Percentiles rank a stretch among this genome's conserved stretches.
These are phyloP conservation scores for Arrhamphus sclerolepis DNA, from an alignment of 2,797 vertebrate genomes.

Conservation along the genomic window DNA sequence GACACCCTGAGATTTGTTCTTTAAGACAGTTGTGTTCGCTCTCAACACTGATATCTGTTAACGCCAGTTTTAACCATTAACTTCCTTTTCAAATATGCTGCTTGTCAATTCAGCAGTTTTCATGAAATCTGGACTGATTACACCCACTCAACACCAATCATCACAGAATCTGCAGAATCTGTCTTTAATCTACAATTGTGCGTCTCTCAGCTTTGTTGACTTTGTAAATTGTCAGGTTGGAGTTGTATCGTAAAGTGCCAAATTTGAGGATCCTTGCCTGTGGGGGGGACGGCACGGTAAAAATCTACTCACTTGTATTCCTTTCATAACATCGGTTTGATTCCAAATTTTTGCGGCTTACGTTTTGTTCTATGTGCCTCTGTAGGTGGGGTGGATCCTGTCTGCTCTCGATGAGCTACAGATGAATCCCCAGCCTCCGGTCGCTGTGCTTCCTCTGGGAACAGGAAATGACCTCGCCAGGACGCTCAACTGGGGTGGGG, in stretches of 20 bases:
- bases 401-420: conserved; percentile 95
- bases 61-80: conserved; percentile 5
- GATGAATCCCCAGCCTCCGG: conserved; percentile 93
- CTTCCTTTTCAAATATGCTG: conserved; percentile 17
- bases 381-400: conserved; percentile 97
- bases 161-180: not conserved
- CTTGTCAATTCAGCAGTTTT: conserved; percentile 11
- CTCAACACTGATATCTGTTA: not conserved
- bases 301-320: conserved; percentile 17
- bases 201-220: conserved; percentile 10
- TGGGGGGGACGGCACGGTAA: conserved; percentile 95
- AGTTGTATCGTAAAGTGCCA: conserved; percentile 97
- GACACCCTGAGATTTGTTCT: not conserved
- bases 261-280: conserved; percentile 97
- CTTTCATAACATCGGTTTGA: not conserved
- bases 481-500: conserved; percentile 99
- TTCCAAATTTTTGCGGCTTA: not conserved
- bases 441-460: conserved; percentile 97
- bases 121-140: conserved; percentile 27
- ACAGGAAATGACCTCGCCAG: conserved; percentile 98
- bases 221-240: conserved; percentile 81
- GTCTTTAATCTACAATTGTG: not conserved
- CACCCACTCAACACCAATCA: conserved; percentile 27
- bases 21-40: not conserved
- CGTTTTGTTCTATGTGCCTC: conserved; percentile 15